Evolutionary conservation across 2,113 vertebrate genomes (phyloP).

Genomic region (Cryptomyrus ogoouensis): DNA sequence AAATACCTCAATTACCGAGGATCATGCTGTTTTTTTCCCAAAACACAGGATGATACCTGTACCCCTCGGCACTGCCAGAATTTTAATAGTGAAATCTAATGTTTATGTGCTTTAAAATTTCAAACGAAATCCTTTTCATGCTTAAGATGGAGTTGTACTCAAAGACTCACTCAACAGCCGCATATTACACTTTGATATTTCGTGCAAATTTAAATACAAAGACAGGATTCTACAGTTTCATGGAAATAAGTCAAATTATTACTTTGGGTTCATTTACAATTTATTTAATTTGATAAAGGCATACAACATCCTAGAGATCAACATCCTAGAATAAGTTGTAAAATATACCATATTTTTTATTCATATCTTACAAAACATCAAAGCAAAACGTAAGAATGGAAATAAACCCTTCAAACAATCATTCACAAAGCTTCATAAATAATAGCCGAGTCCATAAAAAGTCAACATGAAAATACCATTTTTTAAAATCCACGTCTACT

Average conservation of each 20-base stretch:
- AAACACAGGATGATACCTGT: background rate
- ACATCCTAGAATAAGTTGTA: constrained; percentile 30
- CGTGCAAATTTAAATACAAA: background rate
- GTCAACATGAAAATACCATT: constrained; percentile 21
- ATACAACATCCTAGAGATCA: constrained; percentile 48
- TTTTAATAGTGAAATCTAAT: background rate
- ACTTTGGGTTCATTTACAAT: constrained; percentile 53
- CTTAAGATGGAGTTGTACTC: background rate
- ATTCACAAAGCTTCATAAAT: constrained; percentile 17
- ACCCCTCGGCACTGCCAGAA: background rate
- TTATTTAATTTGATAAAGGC: constrained; percentile 65
- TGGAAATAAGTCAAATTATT: background rate
- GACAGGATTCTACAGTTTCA: background rate
- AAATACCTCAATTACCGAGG: background rate
- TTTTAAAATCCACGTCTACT: background rate
- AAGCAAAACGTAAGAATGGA: constrained; percentile 38
- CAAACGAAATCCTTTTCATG: background rate
- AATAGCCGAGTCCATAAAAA: constrained; percentile 11
- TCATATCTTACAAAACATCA: constrained; percentile 43
- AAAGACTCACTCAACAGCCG: background rate
- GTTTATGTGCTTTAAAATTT: background rate
- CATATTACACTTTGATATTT: background rate
- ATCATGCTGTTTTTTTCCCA: background rate
- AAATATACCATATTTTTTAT: constrained; percentile 32
- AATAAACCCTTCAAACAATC: constrained; percentile 18